Evolutionary conservation across 2,797 vertebrate species (phyloP).

Genomic region (Cynodonichthys magdalenae): DNA sequence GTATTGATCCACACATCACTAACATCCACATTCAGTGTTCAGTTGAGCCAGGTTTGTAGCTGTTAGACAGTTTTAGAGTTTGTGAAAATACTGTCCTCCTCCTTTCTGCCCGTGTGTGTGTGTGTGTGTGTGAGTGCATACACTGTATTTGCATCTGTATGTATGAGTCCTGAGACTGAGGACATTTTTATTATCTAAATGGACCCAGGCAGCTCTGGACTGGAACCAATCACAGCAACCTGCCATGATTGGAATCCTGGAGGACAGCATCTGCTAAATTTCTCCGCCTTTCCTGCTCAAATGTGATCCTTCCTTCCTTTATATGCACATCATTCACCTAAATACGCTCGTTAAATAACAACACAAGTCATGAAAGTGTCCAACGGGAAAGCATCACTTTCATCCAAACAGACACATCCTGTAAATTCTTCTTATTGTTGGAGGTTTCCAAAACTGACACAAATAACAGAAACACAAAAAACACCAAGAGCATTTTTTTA

Average conservation of each 20-base stretch:
- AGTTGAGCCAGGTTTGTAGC: conserved; percentile 31
- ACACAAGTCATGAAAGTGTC: conserved; percentile 51
- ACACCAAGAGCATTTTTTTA: conserved; percentile 1
- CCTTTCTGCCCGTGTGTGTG: conserved; percentile 32
- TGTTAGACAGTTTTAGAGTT: conserved; percentile 17
- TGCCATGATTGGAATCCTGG: conserved; percentile 76
- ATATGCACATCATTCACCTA: conserved; percentile 67
- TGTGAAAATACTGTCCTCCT: conserved; percentile 1
- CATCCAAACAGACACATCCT: conserved; percentile 3
- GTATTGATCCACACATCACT: too few species aligned
- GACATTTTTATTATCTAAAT: conserved; percentile 79
- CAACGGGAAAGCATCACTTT: conserved; percentile 44
- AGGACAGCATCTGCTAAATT: conserved; percentile 65
- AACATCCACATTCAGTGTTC: conserved; percentile 24
- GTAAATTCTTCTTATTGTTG: conserved; percentile 6
- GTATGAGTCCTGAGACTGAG: conserved; percentile 59
- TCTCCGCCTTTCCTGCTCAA: conserved; percentile 60
- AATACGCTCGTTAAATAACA: conserved; percentile 54
- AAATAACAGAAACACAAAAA: conserved; percentile 12
- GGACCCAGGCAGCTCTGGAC: conserved; percentile 73
- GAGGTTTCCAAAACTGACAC: conserved; percentile 13
- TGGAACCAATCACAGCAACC: conserved; percentile 80
- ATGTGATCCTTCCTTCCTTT: conserved; percentile 61
- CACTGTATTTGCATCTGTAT: conserved; percentile 64
- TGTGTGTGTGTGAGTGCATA: conserved; percentile 46